phyloP scores from a whole-genome alignment of 2,797 vertebrate species.

The Poeciliopsis gracilis region DNA sequence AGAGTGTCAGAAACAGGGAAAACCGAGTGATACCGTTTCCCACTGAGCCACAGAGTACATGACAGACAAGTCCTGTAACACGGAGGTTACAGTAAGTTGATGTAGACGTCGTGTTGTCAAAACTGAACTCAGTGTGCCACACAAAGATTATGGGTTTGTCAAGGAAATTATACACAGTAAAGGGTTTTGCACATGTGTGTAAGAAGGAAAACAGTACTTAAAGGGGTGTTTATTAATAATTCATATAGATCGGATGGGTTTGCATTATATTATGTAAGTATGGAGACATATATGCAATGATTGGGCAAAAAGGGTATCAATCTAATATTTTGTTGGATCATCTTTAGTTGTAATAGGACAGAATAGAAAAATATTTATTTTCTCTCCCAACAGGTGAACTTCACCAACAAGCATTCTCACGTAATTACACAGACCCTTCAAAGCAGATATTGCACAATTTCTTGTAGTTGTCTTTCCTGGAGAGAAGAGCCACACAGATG shows the following conservation, averaged over 20 bases:
- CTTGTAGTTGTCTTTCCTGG: too few relatives aligned
- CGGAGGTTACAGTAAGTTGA: slow-evolving; percentile 12
- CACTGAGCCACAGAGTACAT: slow-evolving; percentile 18
- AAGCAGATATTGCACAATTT: too few relatives aligned
- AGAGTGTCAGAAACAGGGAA: slow-evolving; percentile 35
- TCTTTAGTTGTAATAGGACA: background rate
- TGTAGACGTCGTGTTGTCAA: background rate
- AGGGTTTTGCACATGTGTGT: background rate
- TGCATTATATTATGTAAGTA: background rate
- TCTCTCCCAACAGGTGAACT: too few relatives aligned
- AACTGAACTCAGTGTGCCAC: background rate
- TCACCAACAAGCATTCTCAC: too few relatives aligned
- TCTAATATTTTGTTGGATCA: background rate
- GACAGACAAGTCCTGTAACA: slow-evolving; percentile 18
- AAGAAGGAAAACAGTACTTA: background rate
- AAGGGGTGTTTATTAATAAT: background rate
- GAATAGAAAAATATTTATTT: too few relatives aligned
- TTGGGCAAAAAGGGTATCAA: background rate
- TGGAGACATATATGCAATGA: background rate
- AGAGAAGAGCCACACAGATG: too few relatives aligned
- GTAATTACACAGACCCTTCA: too few relatives aligned
- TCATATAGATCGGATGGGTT: background rate
- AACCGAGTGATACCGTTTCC: slow-evolving; percentile 15
- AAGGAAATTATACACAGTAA: background rate
- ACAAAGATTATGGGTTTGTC: background rate